Percentiles rank a stretch among this genome's conserved stretches.
phyloP scores from a whole-genome alignment of 2,797 vertebrate genomes.

The Dallia pectoralis region DNA sequence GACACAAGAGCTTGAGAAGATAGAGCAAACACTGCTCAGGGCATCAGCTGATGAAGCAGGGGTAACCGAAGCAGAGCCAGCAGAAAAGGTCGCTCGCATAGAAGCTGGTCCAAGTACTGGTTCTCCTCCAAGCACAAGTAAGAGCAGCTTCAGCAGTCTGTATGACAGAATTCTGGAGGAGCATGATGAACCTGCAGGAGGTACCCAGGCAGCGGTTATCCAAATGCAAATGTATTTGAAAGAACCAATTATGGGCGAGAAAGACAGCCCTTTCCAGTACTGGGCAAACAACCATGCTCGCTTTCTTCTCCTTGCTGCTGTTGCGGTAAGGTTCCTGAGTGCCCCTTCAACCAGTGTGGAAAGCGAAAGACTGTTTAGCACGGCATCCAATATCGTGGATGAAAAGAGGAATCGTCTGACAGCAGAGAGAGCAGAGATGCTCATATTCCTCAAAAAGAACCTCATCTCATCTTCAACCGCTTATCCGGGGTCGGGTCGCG shows the following conservation, averaged over 20 bases:
- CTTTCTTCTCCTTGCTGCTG: no score
- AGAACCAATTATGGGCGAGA: constrained; percentile 12
- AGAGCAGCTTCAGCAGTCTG: constrained; percentile 15
- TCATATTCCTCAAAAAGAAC: constrained; percentile 12
- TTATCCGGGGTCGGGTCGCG: no score
- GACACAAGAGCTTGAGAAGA: constrained; percentile 15
- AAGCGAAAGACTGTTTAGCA: constrained; percentile 19
- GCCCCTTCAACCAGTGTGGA: no score
- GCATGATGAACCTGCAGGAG: constrained; percentile 7
- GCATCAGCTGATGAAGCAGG: constrained; percentile 10
- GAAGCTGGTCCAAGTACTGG: constrained; percentile 13
- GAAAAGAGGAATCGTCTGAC: constrained; percentile 11
- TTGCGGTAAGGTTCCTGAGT: no score
- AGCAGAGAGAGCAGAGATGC: constrained; percentile 17
- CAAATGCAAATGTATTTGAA: constrained; percentile 13
- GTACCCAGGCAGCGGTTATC: constrained; percentile 11
- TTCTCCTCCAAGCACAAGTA: constrained; percentile 14
- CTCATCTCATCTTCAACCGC: no score
- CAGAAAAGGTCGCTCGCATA: constrained; percentile 17
- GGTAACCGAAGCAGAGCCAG: constrained; percentile 14
- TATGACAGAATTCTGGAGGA: constrained; percentile 19
- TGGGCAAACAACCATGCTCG: no score
- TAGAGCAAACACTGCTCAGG: constrained; percentile 4
- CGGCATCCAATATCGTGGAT: constrained; percentile 9
- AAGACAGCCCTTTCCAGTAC: no score